Percentiles rank a stretch among this genome's conserved stretches.
phyloP scores from a whole-genome alignment of 2,797 vertebrate genomes.

The Hippocampus kuda region DNA sequence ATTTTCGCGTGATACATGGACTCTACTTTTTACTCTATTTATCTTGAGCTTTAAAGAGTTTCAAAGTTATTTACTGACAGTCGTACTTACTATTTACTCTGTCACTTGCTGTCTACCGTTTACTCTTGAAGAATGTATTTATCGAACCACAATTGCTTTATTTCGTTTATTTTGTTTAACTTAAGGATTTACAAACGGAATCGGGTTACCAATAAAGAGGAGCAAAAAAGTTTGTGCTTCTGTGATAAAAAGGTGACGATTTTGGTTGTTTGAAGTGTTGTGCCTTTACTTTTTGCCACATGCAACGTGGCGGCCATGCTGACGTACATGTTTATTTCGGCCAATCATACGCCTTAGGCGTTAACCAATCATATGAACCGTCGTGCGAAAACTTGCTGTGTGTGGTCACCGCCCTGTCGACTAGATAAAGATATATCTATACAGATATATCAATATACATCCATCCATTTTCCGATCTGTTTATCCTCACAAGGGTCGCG shows the following conservation, averaged over 20 bases:
- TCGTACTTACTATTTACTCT: neutral
- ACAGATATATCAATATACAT: too few species aligned
- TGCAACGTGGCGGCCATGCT: neutral
- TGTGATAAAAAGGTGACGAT: neutral
- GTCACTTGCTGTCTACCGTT: constrained; percentile 1
- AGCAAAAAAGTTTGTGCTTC: neutral
- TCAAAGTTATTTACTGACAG: neutral
- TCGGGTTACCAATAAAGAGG: constrained; percentile 5
- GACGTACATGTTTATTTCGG: neutral
- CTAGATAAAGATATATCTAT: too few species aligned
- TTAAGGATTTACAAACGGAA: neutral
- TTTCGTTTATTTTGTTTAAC: neutral
- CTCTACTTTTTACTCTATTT: neutral
- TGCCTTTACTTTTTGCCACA: neutral
- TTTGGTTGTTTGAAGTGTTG: neutral
- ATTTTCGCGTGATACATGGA: neutral
- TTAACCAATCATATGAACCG: neutral
- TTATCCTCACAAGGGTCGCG: too few species aligned
- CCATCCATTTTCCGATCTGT: too few species aligned
- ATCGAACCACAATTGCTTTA: neutral
- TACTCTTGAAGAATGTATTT: constrained; percentile 4
- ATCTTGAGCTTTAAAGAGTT: neutral
- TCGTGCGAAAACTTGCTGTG: neutral
- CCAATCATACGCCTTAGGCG: neutral
- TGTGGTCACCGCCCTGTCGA: too few species aligned